These are phyloP conservation scores for Drosophila tani DNA, from an alignment of 1,140 invertebrate species.

Conservation along the genomic window DNA sequence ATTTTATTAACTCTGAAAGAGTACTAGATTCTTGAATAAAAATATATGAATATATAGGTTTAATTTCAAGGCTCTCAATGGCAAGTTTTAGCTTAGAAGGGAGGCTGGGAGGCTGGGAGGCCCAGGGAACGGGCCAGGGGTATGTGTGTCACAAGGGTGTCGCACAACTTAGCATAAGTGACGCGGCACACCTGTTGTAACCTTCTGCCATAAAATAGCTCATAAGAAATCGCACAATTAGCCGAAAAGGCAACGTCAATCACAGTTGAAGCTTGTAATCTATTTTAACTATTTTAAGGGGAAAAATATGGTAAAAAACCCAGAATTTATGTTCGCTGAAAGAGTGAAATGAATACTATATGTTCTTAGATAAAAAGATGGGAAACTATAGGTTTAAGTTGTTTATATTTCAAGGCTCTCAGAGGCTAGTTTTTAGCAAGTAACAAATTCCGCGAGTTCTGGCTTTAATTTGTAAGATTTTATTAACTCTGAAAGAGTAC, in stretches of 20 bases:
- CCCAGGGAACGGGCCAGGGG: too few relatives aligned
- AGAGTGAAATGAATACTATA: not conserved
- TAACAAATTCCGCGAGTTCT: not conserved
- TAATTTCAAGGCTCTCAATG: too few relatives aligned
- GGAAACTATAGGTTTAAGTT: not conserved
- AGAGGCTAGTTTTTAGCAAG: not conserved
- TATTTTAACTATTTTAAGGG: not conserved
- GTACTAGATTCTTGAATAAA: too few relatives aligned
- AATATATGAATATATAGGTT: too few relatives aligned
- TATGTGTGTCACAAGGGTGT: constrained; percentile 17
- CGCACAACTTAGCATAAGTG: constrained; percentile 17
- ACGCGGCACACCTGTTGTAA: constrained; percentile 18
- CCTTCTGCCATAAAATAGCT: constrained; percentile 13
- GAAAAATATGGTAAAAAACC: not conserved
- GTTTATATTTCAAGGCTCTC: not conserved
- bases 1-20: not conserved
- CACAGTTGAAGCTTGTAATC: not conserved
- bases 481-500: too few relatives aligned
- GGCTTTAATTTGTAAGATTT: not conserved
- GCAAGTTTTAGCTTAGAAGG: too few relatives aligned
- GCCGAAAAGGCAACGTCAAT: constrained; percentile 1
- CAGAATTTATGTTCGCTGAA: not conserved
- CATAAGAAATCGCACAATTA: constrained; percentile 15
- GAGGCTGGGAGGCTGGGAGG: too few relatives aligned
- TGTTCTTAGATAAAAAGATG: not conserved